Evolutionary conservation across 92 coral and sea anemone species (phyloP).

Genomic region (Desmophyllum pertusum): DNA sequence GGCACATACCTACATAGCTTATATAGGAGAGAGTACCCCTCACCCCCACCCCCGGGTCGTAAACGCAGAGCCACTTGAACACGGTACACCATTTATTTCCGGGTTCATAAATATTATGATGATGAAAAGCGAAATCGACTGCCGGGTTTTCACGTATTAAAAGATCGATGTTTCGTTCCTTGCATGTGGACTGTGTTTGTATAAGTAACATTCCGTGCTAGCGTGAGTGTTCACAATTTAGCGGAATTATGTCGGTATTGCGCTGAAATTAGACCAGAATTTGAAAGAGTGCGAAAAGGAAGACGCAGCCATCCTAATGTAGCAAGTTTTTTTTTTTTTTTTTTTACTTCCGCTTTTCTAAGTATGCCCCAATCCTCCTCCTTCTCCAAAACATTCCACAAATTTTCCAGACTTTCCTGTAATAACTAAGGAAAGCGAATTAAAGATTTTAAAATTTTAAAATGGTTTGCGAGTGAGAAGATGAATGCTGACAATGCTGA

Average conservation of each 20-base stretch:
- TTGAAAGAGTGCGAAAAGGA: background rate
- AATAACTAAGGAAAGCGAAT: background rate
- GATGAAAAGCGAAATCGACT: background rate
- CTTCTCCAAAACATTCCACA: background rate
- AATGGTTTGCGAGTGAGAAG: background rate
- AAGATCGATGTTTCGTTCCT: background rate
- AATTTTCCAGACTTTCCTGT: background rate
- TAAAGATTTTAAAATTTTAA: no score
- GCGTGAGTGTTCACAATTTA: background rate
- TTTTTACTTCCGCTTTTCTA: background rate
- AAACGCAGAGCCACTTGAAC: background rate
- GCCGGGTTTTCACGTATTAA: background rate
- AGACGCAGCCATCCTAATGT: no score
- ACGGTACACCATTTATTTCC: background rate
- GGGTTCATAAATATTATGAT: background rate
- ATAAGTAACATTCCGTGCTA: background rate
- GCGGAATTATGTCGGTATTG: background rate
- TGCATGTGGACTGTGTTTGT: background rate
- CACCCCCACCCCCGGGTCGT: no score
- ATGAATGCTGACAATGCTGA: background rate
- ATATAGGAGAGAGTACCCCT: no score
- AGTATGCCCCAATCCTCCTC: background rate
- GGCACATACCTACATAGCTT: no score
- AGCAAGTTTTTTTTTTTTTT: no score
- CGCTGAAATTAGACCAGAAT: background rate